These are phyloP conservation scores for Dendroctonus ponderosae DNA, from an alignment of 1,140 invertebrate species.

Conservation along the genomic window DNA sequence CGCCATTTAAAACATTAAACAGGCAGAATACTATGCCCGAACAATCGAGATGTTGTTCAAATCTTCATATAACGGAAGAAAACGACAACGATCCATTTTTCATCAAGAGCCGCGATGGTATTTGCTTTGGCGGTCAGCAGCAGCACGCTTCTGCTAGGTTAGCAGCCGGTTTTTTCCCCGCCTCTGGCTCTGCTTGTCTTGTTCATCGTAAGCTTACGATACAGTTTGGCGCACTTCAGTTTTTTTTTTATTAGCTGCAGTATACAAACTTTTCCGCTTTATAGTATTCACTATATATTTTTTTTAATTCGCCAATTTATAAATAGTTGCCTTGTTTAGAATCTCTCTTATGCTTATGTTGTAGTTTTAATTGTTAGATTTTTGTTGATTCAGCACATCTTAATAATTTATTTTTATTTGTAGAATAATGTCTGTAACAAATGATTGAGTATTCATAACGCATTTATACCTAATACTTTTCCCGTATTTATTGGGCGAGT, in stretches of 20 bases:
- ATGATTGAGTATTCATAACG: no score
- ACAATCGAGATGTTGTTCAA: slow-evolving; percentile 1
- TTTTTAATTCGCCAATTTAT: no score
- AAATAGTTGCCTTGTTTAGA: no score
- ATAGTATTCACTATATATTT: no score
- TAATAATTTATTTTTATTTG: no score
- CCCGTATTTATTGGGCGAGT: no score
- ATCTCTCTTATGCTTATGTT: no score
- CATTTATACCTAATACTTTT: no score
- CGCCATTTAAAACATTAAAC: slow-evolving; percentile 13
- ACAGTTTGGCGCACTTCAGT: slow-evolving; percentile 42
- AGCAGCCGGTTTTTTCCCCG: slow-evolving; percentile 36
- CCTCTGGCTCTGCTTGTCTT: slow-evolving; percentile 38
- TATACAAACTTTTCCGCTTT: no score
- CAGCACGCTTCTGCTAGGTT: slow-evolving; percentile 41
- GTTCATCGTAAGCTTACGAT: slow-evolving; percentile 47
- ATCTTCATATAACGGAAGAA: background rate
- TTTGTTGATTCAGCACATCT: no score
- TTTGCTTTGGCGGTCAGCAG: slow-evolving; percentile 13
- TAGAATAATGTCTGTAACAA: no score
- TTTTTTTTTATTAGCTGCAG: slow-evolving; percentile 16
- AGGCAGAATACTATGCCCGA: slow-evolving; percentile 16
- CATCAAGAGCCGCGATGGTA: slow-evolving; percentile 3
- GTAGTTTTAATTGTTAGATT: no score
- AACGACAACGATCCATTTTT: slow-evolving; percentile 8